phyloP scores from a whole-genome alignment of 2,113 vertebrate genomes.

The Pogonocichla stellata region DNA sequence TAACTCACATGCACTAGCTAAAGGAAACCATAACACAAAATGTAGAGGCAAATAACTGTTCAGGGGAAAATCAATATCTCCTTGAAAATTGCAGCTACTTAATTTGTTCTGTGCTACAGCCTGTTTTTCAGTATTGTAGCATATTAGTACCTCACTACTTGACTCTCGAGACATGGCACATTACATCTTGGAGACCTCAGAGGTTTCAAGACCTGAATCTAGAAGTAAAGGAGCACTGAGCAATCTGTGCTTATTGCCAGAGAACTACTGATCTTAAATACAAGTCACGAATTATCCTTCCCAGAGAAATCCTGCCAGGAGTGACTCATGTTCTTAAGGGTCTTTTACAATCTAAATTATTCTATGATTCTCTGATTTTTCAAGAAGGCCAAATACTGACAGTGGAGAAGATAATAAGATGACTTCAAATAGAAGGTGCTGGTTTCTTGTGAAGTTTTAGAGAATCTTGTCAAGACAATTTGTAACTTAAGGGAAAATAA shows the following conservation, averaged over 20 bases:
- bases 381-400: neutral
- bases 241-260: neutral
- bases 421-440: neutral
- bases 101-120: neutral
- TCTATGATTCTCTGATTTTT: neutral
- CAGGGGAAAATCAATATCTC: neutral
- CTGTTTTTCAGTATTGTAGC: neutral
- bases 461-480: neutral
- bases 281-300: neutral
- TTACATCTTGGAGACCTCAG: neutral
- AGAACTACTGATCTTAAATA: neutral
- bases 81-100: neutral
- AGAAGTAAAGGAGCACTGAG: neutral
- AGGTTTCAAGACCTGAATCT: neutral
- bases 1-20: neutral
- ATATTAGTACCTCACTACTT: neutral
- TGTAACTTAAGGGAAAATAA: neutral
- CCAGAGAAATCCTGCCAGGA: neutral
- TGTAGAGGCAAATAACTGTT: neutral
- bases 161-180: neutral
- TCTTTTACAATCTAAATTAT: neutral
- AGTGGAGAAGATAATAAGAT: neutral
- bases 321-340: neutral
- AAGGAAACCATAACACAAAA: neutral
- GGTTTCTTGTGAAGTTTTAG: neutral